Base-by-base conservation (phyloP, 2,113 vertebrate genomes). In the Balaeniceps rex region DNA sequence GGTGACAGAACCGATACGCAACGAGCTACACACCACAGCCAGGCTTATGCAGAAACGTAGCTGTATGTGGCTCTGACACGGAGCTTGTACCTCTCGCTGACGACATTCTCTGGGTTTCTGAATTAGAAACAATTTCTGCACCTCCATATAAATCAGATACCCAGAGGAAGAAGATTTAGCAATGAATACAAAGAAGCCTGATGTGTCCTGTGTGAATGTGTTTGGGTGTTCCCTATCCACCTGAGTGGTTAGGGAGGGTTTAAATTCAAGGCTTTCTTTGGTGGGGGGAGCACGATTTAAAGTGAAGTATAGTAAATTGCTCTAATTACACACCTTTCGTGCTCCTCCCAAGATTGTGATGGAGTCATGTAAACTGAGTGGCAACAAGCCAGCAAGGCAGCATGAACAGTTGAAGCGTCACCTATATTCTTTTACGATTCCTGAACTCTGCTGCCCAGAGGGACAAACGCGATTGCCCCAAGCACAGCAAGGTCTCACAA, bases 11-110 rank as follows among this genome's bases (percentile, higher is more conserved):
- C 38, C 29, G 76, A 69, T 26, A 17, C 0, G 0, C 86, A 58
- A 10, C 31, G 19, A 74, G 40, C 61, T 76, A 8, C 33, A 3
- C 5, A 12, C 68, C 6, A 3, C 49, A 66, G 74, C 38, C 40
- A 54, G 52, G 31, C n/a, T 71, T 34, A 6, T 2, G 4, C 75
- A 74, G 19, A 55, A 70, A 29, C 1, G 0, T 7, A 26, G 28
- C 63, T 52, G 0, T 14, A 14, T 19, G 12, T 11, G 69, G 65
- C 63, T 52, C 58, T 88, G 68, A 21, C 33, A 4, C 0, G 0
- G 68, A 60, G 44, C 26, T 29, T 46, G 24, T 19, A 1, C 68
- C 71, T 77, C 63, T 34, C 55, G 12, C 47, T 33, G 82, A 7
- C 47, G 47, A 38, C 23, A 1, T 33, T 25, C 26, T 12, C 61